A percentile compares a stretch with the other conserved stretches of the same genome.
phyloP scores from a whole-genome alignment of 2,888 invertebrate genomes.

The Tetropium fuscum region DNA sequence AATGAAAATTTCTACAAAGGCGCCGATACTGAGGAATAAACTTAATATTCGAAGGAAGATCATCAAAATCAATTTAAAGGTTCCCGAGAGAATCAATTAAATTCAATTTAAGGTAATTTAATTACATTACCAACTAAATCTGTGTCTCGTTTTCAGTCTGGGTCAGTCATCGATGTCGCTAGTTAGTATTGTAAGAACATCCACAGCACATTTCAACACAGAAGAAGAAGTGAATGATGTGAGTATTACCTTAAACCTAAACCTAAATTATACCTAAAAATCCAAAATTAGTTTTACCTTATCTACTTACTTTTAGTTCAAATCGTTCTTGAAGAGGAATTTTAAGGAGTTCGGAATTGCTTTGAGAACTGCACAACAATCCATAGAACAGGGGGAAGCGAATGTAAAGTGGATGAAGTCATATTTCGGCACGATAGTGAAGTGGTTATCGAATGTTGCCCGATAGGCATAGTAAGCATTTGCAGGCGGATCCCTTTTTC shows the following conservation, averaged over 20 bases:
- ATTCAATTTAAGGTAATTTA: too few relatives aligned
- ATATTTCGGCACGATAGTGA: constrained; percentile 79
- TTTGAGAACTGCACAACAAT: constrained; percentile 80
- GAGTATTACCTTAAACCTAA: constrained; percentile 54
- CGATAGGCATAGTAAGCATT: too few relatives aligned
- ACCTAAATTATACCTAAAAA: too few relatives aligned
- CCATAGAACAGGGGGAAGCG: constrained; percentile 82
- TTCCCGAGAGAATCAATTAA: too few relatives aligned
- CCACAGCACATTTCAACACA: constrained; percentile 80
- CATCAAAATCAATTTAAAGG: too few relatives aligned
- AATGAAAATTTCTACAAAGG: too few relatives aligned
- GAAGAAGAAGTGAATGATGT: constrained; percentile 83
- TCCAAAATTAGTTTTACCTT: too few relatives aligned
- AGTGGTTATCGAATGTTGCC: constrained; percentile 73
- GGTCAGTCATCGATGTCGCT: constrained; percentile 79
- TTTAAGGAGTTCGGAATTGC: constrained; percentile 75
- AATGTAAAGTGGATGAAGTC: constrained; percentile 88
- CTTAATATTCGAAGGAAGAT: too few relatives aligned
- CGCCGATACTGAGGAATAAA: too few relatives aligned
- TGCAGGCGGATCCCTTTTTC: too few relatives aligned
- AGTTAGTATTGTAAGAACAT: constrained; percentile 78
- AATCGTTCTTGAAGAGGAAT: constrained; percentile 75
- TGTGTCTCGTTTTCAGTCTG: constrained; percentile 70
- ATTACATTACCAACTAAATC: too few relatives aligned
- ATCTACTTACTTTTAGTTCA: constrained; percentile 70